phyloP scores from a whole-genome alignment of 92 coral and sea anemone species.

The Palythoa grandis region DNA sequence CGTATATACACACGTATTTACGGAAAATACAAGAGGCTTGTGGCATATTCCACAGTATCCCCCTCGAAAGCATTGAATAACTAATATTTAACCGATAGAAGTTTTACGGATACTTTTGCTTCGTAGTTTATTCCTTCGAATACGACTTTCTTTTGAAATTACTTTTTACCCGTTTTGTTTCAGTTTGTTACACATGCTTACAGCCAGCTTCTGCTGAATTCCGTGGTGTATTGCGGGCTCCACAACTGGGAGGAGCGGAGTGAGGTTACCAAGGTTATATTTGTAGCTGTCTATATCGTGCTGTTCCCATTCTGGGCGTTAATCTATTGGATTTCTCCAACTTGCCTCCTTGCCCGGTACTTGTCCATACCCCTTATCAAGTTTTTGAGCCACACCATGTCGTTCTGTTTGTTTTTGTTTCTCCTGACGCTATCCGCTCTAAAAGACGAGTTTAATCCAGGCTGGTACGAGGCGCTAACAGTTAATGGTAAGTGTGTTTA shows the following conservation, averaged over 20 bases:
- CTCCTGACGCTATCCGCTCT: slow-evolving; percentile 43
- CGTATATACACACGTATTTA: no score
- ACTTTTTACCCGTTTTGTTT: not conserved
- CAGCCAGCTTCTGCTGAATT: slow-evolving; percentile 86
- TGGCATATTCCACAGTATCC: no score
- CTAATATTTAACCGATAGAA: no score
- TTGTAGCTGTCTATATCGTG: slow-evolving; percentile 1
- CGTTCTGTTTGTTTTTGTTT: slow-evolving; percentile 48
- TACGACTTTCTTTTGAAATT: not conserved
- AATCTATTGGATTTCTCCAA: slow-evolving; percentile 16
- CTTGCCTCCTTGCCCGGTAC: slow-evolving; percentile 20
- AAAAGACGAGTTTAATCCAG: slow-evolving; percentile 33
- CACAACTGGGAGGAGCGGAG: slow-evolving; percentile 53
- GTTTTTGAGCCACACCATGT: slow-evolving; percentile 53
- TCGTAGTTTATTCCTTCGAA: not conserved
- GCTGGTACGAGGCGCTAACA: slow-evolving; percentile 8
- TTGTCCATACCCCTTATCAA: slow-evolving; percentile 49
- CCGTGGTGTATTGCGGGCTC: slow-evolving; percentile 73
- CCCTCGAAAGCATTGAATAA: no score
- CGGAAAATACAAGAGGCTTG: no score
- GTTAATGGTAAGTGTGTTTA: slow-evolving; percentile 16
- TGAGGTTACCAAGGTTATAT: not conserved
- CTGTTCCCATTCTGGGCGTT: slow-evolving; percentile 37
- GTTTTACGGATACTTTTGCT: no score
- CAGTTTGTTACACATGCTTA: slow-evolving; percentile 95